Percentiles rank a stretch among this genome's conserved stretches.
phyloP scores from a whole-genome alignment of 2,888 invertebrate species.

The Pediacus dermestoides region DNA sequence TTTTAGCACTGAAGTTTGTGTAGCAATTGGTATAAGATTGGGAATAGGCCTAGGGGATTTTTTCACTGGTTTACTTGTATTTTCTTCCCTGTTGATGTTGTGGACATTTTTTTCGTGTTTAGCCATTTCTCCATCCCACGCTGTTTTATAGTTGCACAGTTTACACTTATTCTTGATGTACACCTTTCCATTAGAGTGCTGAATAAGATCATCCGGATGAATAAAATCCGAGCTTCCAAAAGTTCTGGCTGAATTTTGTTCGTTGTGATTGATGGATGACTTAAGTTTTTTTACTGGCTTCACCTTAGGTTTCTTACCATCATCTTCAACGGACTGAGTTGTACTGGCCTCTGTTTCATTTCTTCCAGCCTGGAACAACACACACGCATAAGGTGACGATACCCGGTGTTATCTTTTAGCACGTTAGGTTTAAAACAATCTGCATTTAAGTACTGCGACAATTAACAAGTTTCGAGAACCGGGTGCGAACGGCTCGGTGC shows the following conservation, averaged over 20 bases:
- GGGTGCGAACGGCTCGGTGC: conserved; percentile 11
- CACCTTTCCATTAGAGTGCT: conserved; percentile 49
- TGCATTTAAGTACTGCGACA: too few relatives aligned
- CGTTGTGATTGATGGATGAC: too few relatives aligned
- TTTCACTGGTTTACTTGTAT: conserved; percentile 12
- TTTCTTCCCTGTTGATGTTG: conserved; percentile 44
- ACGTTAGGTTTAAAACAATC: too few relatives aligned
- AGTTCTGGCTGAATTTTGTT: conserved; percentile 26
- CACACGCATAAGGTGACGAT: neutral
- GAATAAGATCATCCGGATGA: conserved; percentile 49
- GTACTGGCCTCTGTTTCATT: conserved; percentile 24
- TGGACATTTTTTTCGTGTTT: conserved; percentile 53
- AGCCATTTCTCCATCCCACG: conserved; percentile 58
- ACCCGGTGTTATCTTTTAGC: too few relatives aligned
- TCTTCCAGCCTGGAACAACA: conserved; percentile 34
- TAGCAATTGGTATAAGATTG: conserved; percentile 67
- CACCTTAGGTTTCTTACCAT: conserved; percentile 23
- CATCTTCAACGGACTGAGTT: conserved; percentile 21
- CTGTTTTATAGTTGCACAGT: conserved; percentile 57
- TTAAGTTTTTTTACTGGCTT: conserved; percentile 10
- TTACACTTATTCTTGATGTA: conserved; percentile 52
- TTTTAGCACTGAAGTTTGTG: conserved; percentile 45
- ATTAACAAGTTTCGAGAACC: conserved; percentile 13
- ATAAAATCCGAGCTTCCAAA: conserved; percentile 53
- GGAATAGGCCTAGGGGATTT: conserved; percentile 61